Conservation (phyloP, 2,113 vertebrate species). For the Nycticryphes semicollaris region DNA sequence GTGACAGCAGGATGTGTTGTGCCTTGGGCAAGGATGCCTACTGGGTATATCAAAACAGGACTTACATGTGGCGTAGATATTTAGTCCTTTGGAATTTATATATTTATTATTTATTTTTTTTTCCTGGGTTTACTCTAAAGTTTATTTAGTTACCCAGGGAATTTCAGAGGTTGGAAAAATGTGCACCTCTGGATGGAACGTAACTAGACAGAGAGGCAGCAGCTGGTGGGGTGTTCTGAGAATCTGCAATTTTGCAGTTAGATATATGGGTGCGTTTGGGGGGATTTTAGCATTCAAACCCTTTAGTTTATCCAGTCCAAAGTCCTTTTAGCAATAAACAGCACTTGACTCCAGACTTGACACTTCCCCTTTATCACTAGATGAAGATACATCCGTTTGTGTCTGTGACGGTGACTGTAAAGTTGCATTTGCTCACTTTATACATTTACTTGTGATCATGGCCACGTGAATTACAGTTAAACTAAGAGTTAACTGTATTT, state of each 20-base stretch:
- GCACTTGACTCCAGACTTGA: neutral
- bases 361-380: neutral
- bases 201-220: neutral
- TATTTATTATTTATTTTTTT: neutral
- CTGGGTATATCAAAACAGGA: neutral
- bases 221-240: neutral
- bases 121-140: neutral
- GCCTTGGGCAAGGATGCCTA: neutral
- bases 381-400: neutral
- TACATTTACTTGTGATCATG: neutral
- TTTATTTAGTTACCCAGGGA: neutral
- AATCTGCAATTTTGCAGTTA: neutral
- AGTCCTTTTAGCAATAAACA: neutral
- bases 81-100: neutral
- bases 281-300: neutral
- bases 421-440: neutral
- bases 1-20: neutral
- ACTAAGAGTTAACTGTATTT: neutral
- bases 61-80: neutral
- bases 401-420: neutral
- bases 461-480: neutral
- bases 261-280: neutral
- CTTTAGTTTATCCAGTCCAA: neutral
- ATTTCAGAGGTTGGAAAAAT: neutral
- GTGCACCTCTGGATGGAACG: neutral